phyloP scores from a whole-genome alignment of 2,797 vertebrate species.

The Adrianichthys oophorus region DNA sequence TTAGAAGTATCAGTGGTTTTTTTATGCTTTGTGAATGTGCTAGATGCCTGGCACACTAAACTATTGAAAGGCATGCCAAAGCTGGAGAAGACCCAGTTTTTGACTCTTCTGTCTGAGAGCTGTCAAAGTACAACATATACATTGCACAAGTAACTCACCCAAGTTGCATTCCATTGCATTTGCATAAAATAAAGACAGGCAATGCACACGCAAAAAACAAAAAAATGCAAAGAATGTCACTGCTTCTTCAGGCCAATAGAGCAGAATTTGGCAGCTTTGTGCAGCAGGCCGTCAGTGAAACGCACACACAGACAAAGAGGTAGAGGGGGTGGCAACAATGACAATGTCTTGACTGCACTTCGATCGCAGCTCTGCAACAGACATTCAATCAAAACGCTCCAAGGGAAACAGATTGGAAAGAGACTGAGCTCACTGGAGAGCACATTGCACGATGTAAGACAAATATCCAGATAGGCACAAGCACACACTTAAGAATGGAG shows the following conservation, averaged over 20 bases:
- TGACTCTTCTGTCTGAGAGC: not conserved
- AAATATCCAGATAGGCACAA: constrained; percentile 29
- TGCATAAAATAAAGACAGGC: constrained; percentile 3
- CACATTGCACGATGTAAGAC: constrained; percentile 37
- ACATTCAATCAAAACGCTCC: constrained; percentile 62
- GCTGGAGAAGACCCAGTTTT: constrained; percentile 16
- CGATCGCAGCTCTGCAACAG: constrained; percentile 48
- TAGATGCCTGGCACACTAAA: constrained; percentile 13
- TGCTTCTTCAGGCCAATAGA: constrained; percentile 35
- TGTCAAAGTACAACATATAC: constrained; percentile 19
- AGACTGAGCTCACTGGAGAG: constrained; percentile 44
- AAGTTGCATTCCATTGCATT: constrained; percentile 15
- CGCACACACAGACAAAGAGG: constrained; percentile 34
- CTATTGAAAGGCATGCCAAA: constrained; percentile 22
- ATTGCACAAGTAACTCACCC: constrained; percentile 4
- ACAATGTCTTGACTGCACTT: constrained; percentile 61
- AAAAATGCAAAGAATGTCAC: constrained; percentile 11
- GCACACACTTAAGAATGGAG: constrained; percentile 12
- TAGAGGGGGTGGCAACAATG: constrained; percentile 48
- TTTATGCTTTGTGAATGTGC: constrained; percentile 14
- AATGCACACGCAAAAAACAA: constrained; percentile 12
- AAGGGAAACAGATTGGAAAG: constrained; percentile 51
- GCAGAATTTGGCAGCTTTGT: constrained; percentile 51
- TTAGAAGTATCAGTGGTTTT: constrained; percentile 21
- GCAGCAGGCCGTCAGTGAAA: constrained; percentile 33